Base-by-base conservation (phyloP, 2,113 vertebrate genomes). In the Camelus bactrianus region DNA sequence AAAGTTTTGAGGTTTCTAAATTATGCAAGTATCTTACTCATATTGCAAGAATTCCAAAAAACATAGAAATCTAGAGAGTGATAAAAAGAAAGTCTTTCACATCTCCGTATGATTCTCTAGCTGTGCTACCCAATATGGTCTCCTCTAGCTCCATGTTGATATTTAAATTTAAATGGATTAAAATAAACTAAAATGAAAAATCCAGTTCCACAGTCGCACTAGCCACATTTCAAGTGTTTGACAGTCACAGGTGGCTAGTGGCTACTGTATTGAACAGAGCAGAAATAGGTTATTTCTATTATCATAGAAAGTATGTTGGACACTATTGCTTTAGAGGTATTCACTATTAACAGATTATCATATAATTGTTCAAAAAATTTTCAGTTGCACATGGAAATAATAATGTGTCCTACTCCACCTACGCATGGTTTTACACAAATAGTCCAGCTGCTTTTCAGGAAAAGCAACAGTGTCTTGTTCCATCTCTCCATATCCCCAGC, bases 141-240 rank as follows among this genome's bases (percentile, higher is more conserved):
- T 52, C 42, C 15, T 46, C n/a, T 20, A 60, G 62, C 32, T 89
- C 56, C 54, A 19, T 80, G 62, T 35, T 79, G 38, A n/a, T 79
- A 30, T 69, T 87, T 92, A 70, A 67, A 80, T 92, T 46, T 89
- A 56, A 69, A 56, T 91, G 60, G 64, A 79, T 92, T 89, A 93
- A 91, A 82, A 75, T 60, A 10, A 96, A 62, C 48, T 60, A 75
- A 79, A 94, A 58, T 82, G 38, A 75, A 65, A 60, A 93, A 32
- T 81, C 14, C 24, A 26, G 17, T 28, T 77, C 42, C 35, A 93
- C 19, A 46, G 0, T 67, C 32, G 19, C 30, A 50, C 24, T 35
- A 20, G 42, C 5, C 22, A 26, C 10, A 62, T 95, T 69, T 84
- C 16, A 69, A 88, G 42, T 30, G 38, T 70, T 35, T 14, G 46